These are phyloP conservation scores for Sciaenops ocellatus DNA, from an alignment of 2,797 vertebrate genomes.

Conservation along the genomic window DNA sequence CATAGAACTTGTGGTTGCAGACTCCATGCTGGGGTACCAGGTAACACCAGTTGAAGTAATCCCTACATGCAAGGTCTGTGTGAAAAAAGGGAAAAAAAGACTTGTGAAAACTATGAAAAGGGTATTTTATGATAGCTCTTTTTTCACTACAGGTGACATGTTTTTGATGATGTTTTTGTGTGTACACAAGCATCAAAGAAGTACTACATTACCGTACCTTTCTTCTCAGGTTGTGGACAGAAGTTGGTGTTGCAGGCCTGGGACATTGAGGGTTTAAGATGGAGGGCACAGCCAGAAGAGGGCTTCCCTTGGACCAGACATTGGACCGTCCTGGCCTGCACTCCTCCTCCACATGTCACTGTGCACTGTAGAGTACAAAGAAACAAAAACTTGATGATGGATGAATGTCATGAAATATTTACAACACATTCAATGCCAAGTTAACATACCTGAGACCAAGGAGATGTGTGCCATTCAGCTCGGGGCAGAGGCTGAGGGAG, in stretches of 20 bases:
- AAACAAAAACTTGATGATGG: slow-evolving; percentile 16
- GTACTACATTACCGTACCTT: slow-evolving; percentile 63
- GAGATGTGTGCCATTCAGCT: slow-evolving; percentile 87
- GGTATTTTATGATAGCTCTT: background rate
- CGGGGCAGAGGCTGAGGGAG: slow-evolving; percentile 47
- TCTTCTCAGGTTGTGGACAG: slow-evolving; percentile 86
- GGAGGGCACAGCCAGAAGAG: slow-evolving; percentile 79
- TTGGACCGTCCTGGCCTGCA: slow-evolving; percentile 87
- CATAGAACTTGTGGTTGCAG: slow-evolving; percentile 91
- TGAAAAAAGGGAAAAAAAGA: slow-evolving; percentile 8
- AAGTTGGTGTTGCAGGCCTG: slow-evolving; percentile 92
- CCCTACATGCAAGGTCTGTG: slow-evolving; percentile 85
- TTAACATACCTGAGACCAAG: slow-evolving; percentile 89
- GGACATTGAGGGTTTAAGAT: slow-evolving; percentile 85
- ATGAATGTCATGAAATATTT: background rate
- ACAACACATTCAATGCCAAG: background rate
- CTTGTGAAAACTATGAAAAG: background rate
- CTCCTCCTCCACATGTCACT: slow-evolving; percentile 92
- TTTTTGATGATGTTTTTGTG: no score
- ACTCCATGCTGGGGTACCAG: slow-evolving; percentile 90
- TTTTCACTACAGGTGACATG: background rate
- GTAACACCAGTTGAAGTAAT: slow-evolving; percentile 91
- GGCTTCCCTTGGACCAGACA: slow-evolving; percentile 85
- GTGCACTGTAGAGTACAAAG: slow-evolving; percentile 86
- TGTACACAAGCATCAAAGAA: no score